Evolutionary conservation across 2,888 invertebrate genomes (phyloP).

Genomic region (Acanthosepion pharaonis): DNA sequence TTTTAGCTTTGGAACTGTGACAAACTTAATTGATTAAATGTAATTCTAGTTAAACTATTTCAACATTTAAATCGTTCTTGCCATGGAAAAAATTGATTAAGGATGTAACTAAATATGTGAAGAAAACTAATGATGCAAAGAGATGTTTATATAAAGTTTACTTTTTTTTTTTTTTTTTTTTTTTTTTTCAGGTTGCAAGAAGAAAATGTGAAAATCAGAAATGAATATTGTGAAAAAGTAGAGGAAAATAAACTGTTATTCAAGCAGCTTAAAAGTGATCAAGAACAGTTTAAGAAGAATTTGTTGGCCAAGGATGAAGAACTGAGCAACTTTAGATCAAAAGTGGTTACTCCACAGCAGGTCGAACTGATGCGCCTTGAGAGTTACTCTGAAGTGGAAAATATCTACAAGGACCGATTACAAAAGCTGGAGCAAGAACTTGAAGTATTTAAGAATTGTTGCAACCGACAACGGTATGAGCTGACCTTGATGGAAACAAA

Average conservation of each 20-base stretch:
- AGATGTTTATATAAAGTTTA: neutral
- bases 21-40: too few relatives aligned
- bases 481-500: constrained; percentile 73
- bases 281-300: constrained; percentile 34
- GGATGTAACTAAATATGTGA: too few relatives aligned
- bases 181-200: constrained; percentile 40
- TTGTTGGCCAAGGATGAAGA: constrained; percentile 8
- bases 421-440: constrained; percentile 67
- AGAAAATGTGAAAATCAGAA: constrained; percentile 14
- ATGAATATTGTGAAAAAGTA: neutral
- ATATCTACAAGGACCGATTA: constrained; percentile 66
- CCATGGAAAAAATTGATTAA: neutral
- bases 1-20: too few relatives aligned
- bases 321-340: neutral
- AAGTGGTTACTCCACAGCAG: constrained; percentile 68
- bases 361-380: constrained; percentile 69
- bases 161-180: neutral
- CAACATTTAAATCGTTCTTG: neutral
- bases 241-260: constrained; percentile 36
- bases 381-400: constrained; percentile 69
- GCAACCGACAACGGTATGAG: constrained; percentile 72
- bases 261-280: neutral
- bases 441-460: constrained; percentile 65
- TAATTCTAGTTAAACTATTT: neutral
- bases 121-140: neutral